These are phyloP conservation scores for Diogma glabrata DNA, from an alignment of 2,888 invertebrate genomes.

Conservation along the genomic window DNA sequence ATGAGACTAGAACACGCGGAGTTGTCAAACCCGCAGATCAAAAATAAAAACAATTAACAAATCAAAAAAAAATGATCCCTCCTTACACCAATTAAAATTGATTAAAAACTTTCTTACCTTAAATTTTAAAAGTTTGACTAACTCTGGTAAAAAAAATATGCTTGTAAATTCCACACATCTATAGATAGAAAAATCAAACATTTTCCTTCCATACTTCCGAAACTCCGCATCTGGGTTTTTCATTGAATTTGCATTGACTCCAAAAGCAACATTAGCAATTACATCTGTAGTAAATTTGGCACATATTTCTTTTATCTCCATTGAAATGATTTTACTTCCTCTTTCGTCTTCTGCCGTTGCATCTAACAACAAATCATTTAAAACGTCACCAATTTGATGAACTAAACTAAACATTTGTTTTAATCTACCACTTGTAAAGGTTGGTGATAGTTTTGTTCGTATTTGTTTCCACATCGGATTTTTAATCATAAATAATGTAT, in stretches of 20 bases:
- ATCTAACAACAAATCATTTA: conserved; percentile 22
- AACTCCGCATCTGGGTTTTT: conserved; percentile 30
- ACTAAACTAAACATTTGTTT: conserved; percentile 34
- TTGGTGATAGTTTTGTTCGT: conserved; percentile 36
- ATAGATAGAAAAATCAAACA: conserved; percentile 22
- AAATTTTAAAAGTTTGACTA: conserved; percentile 23
- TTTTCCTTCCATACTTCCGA: conserved; percentile 23
- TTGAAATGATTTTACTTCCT: conserved; percentile 19
- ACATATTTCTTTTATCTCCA: conserved; percentile 28
- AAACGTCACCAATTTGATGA: conserved; percentile 26
- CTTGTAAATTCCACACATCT: conserved; percentile 27
- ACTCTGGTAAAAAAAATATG: conserved; percentile 30
- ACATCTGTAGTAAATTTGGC: conserved; percentile 30
- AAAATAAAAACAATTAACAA: too few species aligned
- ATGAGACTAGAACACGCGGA: too few species aligned
- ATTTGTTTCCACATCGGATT: conserved; percentile 37
- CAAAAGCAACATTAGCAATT: conserved; percentile 32
- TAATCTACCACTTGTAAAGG: conserved; percentile 36
- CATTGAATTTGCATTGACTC: conserved; percentile 29
- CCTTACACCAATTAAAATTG: too few species aligned
- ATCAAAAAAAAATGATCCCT: too few species aligned
- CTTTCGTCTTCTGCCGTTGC: too few species aligned
- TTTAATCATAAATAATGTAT: conserved; percentile 36
- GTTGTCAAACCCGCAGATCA: too few species aligned
- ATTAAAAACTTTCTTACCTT: too few species aligned